Evolutionary conservation across 1,140 invertebrate genomes (phyloP), one percentile per base, ranked within the genome.

Genomic region (Nylanderia fulva): DNA sequence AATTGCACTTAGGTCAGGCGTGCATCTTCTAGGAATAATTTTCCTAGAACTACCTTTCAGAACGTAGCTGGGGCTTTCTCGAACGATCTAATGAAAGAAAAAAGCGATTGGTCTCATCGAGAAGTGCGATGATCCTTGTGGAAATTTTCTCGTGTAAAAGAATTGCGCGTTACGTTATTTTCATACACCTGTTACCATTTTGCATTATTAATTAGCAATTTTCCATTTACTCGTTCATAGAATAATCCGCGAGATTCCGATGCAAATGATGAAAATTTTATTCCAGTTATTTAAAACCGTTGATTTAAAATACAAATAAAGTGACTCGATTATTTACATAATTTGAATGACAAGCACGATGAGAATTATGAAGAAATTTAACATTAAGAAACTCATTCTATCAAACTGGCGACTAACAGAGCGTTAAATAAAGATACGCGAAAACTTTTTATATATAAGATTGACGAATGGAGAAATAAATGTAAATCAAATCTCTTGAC

Each of bases 51-150:
- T 29, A 27, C 68, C 24, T 29, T 54, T 54, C 39, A 33, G 24
- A 1, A 64, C 33, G 48, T 69, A 36, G 76, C 24, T 8, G 33
- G 21, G 48, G 2, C 15, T 80, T 80, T 64, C 33, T 58, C 52
- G 64, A 80, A 71, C 52, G 24, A 80, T 80, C 36, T 42, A 71
- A 56, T 13, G n/a, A n/a, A n/a, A n/a, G n/a, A n/a, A n/a, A n/a
- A n/a, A n/a, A n/a, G 66, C 52, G 36, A 71, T 82, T 68, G 39
- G 58, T 58, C 64, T 58, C 36, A 52, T 52, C 24, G 27, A 1
- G 39, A 48, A 79, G 77, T 71, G 42, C 76, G 63, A 79, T 68
- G 76, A 79, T 79, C 76, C 76, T 68, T 18, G 76, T 45, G 60
- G 21, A 58, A 60, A 45, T 45, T 82, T 82, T 71, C 13, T 36